Evolutionary conservation across 2,888 invertebrate species (phyloP), one percentile per base, ranked within the genome.

Genomic region (Enchytraeus crypticus): DNA sequence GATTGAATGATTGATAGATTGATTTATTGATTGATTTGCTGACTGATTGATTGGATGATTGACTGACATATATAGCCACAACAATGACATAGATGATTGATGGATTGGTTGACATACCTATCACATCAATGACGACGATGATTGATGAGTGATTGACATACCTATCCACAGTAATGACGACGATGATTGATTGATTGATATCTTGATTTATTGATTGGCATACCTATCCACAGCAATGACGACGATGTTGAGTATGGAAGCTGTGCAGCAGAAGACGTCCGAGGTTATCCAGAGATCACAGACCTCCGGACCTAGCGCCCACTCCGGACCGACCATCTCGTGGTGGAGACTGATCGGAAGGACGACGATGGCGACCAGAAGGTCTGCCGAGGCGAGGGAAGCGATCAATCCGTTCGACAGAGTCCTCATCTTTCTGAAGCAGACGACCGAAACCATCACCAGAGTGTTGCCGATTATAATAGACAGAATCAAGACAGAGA

Each of bases 381-480:
- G 51, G 54, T 77, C 77, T 5, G 78, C 77, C 2, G 74, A 74
- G 2, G 79, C 79, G 45, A 78, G 65, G 38, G 79, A 79, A 3
- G 75, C 74, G 27, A 78, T 72, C 51, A 78, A 64, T 51, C 76
- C 73, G 66, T 78, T 78, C 4, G 78, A 79, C 66, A 78, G 74
- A 0, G 78, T 78, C 51, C 77, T 65, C 78, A 78, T 78, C 55
- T 78, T 70, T 59, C 74, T 72, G 70, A 77, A 78, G 51, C 77
- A 69, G 55, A 71, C 65, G 29, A 79, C 76, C 2, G 76, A 74
- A 45, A 77, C 70, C 5, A 78, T 73, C 23, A 78, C 78, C 51
- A 79, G 71, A 30, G 73, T 67, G 60, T 78, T 78, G 49, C 78
- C 78, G 38, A 77, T 51, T 55, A 69, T 59, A 47, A 69, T 66